Evolutionary conservation across 92 coral and sea anemone species (phyloP).

Genomic region (Epizoanthus ramosus): DNA sequence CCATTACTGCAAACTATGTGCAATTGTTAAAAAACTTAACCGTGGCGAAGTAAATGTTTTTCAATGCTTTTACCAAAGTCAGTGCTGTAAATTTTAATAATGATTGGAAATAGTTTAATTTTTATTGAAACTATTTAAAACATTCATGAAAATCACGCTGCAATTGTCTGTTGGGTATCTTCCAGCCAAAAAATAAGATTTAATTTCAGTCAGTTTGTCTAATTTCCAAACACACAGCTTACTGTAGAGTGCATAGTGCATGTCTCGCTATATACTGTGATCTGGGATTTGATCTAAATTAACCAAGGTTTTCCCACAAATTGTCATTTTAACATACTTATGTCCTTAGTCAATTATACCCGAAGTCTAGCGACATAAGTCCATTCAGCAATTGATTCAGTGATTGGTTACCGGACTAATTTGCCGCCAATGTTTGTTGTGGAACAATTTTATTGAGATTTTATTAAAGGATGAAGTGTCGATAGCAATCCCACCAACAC

Average conservation of each 20-base stretch:
- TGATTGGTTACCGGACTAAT: constrained; percentile 4
- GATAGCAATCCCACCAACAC: constrained; percentile 21
- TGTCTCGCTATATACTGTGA: background rate
- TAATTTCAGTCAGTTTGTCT: background rate
- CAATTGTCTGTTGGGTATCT: too few relatives aligned
- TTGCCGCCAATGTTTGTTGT: constrained; percentile 17
- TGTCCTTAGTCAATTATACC: constrained; percentile 14
- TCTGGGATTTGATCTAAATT: constrained; percentile 11
- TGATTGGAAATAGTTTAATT: too few relatives aligned
- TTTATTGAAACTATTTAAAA: too few relatives aligned
- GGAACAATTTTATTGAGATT: constrained; percentile 34
- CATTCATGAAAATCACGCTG: too few relatives aligned
- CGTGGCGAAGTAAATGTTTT: too few relatives aligned
- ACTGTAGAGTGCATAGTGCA: too few relatives aligned
- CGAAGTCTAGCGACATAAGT: constrained; percentile 13
- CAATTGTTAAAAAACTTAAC: background rate
- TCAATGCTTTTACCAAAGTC: too few relatives aligned
- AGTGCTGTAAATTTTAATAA: too few relatives aligned
- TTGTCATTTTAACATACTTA: background rate
- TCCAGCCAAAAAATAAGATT: too few relatives aligned
- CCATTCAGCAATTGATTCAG: background rate
- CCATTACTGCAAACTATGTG: background rate
- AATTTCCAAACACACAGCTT: too few relatives aligned
- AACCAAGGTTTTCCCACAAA: background rate
- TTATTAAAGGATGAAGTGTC: background rate